These are phyloP conservation scores for Semnopithecus entellus DNA, from an alignment of 2,113 vertebrate species.

Conservation along the genomic window DNA sequence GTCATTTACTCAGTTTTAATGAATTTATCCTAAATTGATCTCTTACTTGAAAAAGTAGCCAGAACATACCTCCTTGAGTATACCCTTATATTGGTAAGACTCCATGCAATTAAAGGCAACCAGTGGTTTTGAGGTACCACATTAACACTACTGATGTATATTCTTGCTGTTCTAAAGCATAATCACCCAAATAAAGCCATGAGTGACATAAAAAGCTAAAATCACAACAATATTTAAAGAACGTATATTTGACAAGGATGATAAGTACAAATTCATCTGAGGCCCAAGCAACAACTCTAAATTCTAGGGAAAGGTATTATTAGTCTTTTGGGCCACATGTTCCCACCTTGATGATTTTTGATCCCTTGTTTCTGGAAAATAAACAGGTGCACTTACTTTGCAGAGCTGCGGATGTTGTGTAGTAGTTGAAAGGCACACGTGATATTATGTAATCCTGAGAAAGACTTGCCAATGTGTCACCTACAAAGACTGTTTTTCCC, in stretches of 20 bases:
- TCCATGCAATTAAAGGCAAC: not conserved
- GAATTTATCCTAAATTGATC: not conserved
- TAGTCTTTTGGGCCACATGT: not conserved
- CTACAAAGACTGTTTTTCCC: conserved; percentile 74
- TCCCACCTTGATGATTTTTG: not conserved
- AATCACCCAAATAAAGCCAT: not conserved
- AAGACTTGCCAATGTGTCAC: conserved; percentile 49
- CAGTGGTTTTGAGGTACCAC: not conserved
- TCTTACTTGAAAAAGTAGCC: not conserved
- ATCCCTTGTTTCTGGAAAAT: not conserved
- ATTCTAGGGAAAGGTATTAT: not conserved
- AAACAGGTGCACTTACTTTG: conserved; percentile 68
- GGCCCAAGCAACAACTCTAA: not conserved
- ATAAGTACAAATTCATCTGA: not conserved
- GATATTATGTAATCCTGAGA: conserved; percentile 71
- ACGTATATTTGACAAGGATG: not conserved
- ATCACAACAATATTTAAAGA: not conserved
- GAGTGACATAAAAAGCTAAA: not conserved
- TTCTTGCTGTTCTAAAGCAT: not conserved
- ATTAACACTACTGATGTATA: not conserved
- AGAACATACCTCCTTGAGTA: not conserved
- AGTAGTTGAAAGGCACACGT: conserved; percentile 78
- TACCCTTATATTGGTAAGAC: too few relatives aligned
- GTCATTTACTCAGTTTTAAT: not conserved
- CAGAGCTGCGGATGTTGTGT: conserved; percentile 68